These are phyloP conservation scores for Halcyon malimbica DNA, from an alignment of 2,113 vertebrate genomes.

Conservation along the genomic window DNA sequence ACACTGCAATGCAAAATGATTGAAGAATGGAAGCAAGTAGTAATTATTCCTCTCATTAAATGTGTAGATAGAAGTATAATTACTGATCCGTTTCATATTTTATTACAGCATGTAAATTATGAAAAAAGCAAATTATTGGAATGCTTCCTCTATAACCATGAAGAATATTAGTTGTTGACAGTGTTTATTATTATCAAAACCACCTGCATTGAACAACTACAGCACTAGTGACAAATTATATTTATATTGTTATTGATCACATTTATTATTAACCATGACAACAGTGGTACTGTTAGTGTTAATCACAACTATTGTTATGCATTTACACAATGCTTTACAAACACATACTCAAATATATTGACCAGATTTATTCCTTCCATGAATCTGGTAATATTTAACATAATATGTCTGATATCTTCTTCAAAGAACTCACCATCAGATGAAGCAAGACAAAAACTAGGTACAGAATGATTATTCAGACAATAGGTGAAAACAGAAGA, in stretches of 20 bases:
- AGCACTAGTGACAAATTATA: background rate
- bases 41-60: conserved; percentile 42
- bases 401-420: background rate
- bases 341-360: background rate
- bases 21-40: background rate
- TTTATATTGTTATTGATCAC: conserved; percentile 18
- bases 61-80: conserved; percentile 33
- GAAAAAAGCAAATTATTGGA: conserved; percentile 43
- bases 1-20: background rate
- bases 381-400: background rate
- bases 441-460: background rate
- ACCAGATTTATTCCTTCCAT: background rate
- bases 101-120: conserved; percentile 36
- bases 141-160: conserved; percentile 19
- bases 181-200: conserved; percentile 31
- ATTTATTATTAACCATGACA: conserved; percentile 39
- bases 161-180: conserved; percentile 30
- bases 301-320: conserved; percentile 20
- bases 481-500: background rate
- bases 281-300: conserved; percentile 22
- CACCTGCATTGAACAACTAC: conserved; percentile 1
- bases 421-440: background rate
- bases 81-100: conserved; percentile 50
- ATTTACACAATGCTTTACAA: background rate
- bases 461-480: background rate